Conservation (phyloP, 2,888 invertebrate species). For the Leucophenga montana region DNA sequence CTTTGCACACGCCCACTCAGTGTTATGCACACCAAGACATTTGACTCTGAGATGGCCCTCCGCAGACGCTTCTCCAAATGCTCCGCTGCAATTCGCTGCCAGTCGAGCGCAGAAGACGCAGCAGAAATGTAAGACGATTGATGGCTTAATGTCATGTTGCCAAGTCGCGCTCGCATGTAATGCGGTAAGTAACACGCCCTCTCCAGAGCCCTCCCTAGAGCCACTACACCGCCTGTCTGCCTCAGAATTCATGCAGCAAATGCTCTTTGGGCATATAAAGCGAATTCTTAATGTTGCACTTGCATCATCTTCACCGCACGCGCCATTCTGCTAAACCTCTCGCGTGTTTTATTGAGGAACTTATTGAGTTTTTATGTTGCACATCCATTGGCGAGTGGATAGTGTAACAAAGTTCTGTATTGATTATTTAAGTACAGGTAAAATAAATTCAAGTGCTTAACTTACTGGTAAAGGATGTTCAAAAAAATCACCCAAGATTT, state of each 20-base stretch:
- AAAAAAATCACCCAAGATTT: too few relatives aligned
- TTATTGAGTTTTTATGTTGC: slow-evolving; percentile 58
- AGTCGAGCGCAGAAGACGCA: slow-evolving; percentile 5
- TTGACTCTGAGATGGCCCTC: slow-evolving; percentile 16
- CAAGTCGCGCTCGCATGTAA: slow-evolving; percentile 23
- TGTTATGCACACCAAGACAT: slow-evolving; percentile 13
- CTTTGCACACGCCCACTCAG: slow-evolving; percentile 25
- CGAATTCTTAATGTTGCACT: slow-evolving; percentile 23
- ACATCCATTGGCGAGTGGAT: slow-evolving; percentile 31
- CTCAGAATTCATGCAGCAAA: neutral
- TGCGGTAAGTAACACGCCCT: slow-evolving; percentile 43
- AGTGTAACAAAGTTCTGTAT: slow-evolving; percentile 56
- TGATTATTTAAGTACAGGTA: slow-evolving; percentile 53
- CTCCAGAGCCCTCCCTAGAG: neutral
- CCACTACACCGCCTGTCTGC: neutral
- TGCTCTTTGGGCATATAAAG: neutral
- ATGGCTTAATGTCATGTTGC: slow-evolving; percentile 51
- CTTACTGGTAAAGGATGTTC: too few relatives aligned
- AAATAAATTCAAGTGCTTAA: too few relatives aligned
- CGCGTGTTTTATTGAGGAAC: slow-evolving; percentile 58
- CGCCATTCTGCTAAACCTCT: neutral
- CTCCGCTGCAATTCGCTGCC: neutral
- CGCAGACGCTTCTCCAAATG: neutral
- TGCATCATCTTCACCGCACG: neutral
- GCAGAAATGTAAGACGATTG: slow-evolving; percentile 43